Conservation (phyloP, 2,888 invertebrate species). For the Onthophagus sagittarius region DNA sequence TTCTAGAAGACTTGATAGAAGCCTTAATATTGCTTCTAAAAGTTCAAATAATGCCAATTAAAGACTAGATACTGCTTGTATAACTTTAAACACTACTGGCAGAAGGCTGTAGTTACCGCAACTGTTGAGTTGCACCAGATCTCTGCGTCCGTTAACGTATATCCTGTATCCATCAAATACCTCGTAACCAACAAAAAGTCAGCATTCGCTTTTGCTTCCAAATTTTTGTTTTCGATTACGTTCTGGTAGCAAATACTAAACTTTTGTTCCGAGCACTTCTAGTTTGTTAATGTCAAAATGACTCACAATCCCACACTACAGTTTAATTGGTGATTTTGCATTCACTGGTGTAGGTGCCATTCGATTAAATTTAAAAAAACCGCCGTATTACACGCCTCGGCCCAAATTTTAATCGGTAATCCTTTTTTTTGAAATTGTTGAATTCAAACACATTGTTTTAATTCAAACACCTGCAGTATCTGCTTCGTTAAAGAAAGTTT, state of each 20-base stretch:
- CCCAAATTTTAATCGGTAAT: constrained; percentile 34
- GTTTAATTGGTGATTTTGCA: neutral
- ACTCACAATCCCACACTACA: neutral
- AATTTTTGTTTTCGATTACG: neutral
- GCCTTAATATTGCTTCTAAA: too few species aligned
- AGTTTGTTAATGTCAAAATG: neutral
- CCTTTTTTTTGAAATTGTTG: constrained; percentile 33
- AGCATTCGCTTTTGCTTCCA: constrained; percentile 8
- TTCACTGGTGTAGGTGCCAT: constrained; percentile 19
- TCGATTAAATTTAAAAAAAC: constrained; percentile 28
- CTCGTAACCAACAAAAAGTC: constrained; percentile 32
- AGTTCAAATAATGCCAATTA: too few species aligned
- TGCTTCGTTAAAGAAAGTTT: constrained; percentile 28
- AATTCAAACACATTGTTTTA: constrained; percentile 32
- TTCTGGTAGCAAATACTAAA: neutral
- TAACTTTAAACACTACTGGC: too few species aligned
- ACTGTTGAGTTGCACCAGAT: too few species aligned
- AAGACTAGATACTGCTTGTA: too few species aligned
- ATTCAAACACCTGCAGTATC: constrained; percentile 34
- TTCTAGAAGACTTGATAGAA: too few species aligned
- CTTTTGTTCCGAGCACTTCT: constrained; percentile 1
- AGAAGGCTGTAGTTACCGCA: too few species aligned
- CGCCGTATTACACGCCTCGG: constrained; percentile 36
- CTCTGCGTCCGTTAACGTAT: constrained; percentile 20
- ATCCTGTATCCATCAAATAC: constrained; percentile 30